phyloP scores from a whole-genome alignment of 2,888 invertebrate genomes.

The Lumbricus terrestris region DNA sequence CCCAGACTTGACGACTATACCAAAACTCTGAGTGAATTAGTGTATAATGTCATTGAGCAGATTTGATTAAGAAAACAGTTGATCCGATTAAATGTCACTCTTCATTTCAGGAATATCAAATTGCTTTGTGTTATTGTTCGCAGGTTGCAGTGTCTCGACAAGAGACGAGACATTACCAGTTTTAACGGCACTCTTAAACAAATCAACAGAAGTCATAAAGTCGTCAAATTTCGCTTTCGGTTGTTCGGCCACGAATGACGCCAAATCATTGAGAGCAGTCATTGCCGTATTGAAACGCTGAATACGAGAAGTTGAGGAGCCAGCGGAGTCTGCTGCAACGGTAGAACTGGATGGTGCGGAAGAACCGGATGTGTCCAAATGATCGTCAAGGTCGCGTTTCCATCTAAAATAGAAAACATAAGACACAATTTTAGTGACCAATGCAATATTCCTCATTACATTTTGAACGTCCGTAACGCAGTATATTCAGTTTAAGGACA shows the following conservation, averaged over 20 bases:
- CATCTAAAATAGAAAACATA: not conserved
- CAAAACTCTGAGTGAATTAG: too few species aligned
- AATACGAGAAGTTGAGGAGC: not conserved
- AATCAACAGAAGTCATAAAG: not conserved
- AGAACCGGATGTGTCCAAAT: not conserved
- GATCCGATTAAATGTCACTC: too few species aligned
- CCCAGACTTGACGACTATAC: too few species aligned
- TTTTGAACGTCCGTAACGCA: too few species aligned
- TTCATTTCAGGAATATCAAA: too few species aligned
- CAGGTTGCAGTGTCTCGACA: not conserved
- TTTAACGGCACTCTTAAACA: not conserved
- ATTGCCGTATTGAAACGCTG: not conserved
- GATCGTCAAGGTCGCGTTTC: not conserved
- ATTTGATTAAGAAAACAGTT: too few species aligned
- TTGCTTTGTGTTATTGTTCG: not conserved
- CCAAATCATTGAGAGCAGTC: not conserved
- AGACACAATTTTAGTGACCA: not conserved
- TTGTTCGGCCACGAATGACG: not conserved
- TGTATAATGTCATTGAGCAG: too few species aligned
- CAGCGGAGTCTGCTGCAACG: not conserved
- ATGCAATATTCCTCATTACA: too few species aligned
- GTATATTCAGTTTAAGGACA: too few species aligned
- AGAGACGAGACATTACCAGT: not conserved
- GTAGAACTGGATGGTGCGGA: not conserved
- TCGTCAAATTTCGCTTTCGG: not conserved